Evolutionary conservation across 2,113 vertebrate genomes (phyloP).

Genomic region (Sebastes fasciatus): DNA sequence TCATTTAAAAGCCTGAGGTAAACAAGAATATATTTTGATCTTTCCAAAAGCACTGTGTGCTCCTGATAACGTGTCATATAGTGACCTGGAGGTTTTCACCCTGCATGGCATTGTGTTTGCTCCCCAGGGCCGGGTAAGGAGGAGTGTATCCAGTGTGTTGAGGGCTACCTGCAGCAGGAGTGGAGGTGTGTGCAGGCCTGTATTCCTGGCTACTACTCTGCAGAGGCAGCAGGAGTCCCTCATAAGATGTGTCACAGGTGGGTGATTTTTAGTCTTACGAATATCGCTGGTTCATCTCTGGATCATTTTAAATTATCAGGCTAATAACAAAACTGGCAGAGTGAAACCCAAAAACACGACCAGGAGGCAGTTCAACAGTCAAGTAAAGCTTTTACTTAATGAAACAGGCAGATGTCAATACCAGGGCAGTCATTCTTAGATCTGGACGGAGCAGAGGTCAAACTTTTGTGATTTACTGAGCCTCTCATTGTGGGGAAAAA

Average conservation of each 20-base stretch:
- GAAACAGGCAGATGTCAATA: too few species aligned
- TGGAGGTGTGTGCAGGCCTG: conserved; percentile 90
- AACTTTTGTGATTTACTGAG: too few species aligned
- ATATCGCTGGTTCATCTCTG: not conserved
- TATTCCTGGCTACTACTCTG: conserved; percentile 86
- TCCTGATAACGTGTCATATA: not conserved
- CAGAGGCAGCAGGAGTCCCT: conserved; percentile 82
- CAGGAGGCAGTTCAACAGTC: too few species aligned
- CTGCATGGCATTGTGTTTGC: not conserved
- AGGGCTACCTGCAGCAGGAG: conserved; percentile 83
- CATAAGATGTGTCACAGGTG: conserved; percentile 91
- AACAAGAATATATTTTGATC: not conserved
- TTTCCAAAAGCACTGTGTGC: not conserved
- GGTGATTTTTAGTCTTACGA: accelerated
- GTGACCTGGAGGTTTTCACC: not conserved
- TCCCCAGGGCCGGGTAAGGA: conserved; percentile 83
- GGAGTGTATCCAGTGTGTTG: conserved; percentile 88
- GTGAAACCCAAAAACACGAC: too few species aligned
- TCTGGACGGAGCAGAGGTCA: too few species aligned
- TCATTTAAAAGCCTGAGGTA: not conserved
- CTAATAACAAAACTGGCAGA: too few species aligned
- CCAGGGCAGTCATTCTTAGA: too few species aligned
- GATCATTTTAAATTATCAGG: not conserved
- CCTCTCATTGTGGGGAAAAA: too few species aligned
- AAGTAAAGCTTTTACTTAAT: too few species aligned